Base-by-base conservation (phyloP, 35 echinoderm and acorn worm species). In the Apostichopus californicus region DNA sequence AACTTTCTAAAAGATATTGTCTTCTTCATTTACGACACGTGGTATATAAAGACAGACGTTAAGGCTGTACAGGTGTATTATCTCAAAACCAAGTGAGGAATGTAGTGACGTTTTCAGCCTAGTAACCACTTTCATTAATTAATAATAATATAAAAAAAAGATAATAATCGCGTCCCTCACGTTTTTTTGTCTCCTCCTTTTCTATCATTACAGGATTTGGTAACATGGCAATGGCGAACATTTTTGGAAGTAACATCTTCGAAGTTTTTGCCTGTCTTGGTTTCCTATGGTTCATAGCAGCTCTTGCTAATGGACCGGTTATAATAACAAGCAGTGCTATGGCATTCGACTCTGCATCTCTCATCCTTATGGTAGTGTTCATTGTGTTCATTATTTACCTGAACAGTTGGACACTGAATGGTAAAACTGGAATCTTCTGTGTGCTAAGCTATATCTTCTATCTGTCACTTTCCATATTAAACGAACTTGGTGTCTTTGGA, bases 161-260 rank as follows among this genome's bases (percentile, higher is more conserved):
- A 46, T 46, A 46, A 46, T 46, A 46, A 46, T 46, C 34, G 34
- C 1, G 34, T 46, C 34, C 34, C 34, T 46, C 34, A 46, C 34
- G 24, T 81, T 7, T 52, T 81, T 57, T 83, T 20, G 52, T 18
- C 23, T 54, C 7, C 80, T 26, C 59, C 23, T 80, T n/a, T 81
- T 63, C 56, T 85, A 56, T 71, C n/a, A 79, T 73, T 63, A 14
- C 73, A 99, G 97, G 95, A 56, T 93, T 91, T 77, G 95, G 79
- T 63, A 95, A 99, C 56, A 95, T 99, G 93, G 97, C 97, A 9
- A 91, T 99, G 5, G 92, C 95, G 8, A 99, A 99, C 90, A 99
- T 99, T 54, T 88, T 94, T 77, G 97, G 97, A 18, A 99, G 97
- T 83, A 99, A 99, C 83, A 87, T 96, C 25, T 99, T 99, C 75